Percentiles rank a stretch among this genome's conserved stretches.
Evolutionary conservation across 2,797 vertebrate species (phyloP).

Genomic region (Rhyacichthys aspro): DNA sequence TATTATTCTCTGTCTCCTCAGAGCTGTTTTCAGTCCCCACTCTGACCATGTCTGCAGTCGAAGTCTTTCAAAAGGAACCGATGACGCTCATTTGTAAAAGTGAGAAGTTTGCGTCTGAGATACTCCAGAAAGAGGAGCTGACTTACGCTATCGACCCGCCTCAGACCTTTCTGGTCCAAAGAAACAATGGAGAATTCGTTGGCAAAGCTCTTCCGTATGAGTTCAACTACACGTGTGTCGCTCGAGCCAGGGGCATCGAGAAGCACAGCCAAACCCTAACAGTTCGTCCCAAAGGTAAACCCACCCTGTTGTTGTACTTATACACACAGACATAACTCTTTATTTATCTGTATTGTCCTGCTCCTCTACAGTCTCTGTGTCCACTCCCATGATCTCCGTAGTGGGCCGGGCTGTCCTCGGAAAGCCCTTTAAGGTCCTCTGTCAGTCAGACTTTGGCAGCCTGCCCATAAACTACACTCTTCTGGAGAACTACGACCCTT

Average conservation of each 20-base stretch:
- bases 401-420: constrained; percentile 48
- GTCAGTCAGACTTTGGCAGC: constrained; percentile 68
- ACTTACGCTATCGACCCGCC: constrained; percentile 58
- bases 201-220: constrained; percentile 21
- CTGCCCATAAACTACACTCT: constrained; percentile 78
- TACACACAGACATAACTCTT: neutral
- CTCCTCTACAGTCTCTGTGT: constrained; percentile 43
- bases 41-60: constrained; percentile 55
- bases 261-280: constrained; percentile 61
- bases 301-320: neutral
- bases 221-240: constrained; percentile 73
- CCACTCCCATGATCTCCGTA: constrained; percentile 61
- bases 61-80: constrained; percentile 65
- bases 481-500: fast-evolving
- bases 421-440: constrained; percentile 56
- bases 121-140: constrained; percentile 43
- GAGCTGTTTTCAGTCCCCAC: constrained; percentile 78
- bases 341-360: neutral
- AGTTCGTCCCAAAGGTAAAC: constrained; percentile 74
- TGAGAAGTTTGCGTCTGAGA: constrained; percentile 26
- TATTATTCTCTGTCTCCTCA: too few species aligned
- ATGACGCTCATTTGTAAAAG: constrained; percentile 71
- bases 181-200: constrained; percentile 31
- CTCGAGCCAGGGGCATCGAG: constrained; percentile 56
- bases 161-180: fast-evolving